A percentile compares a stretch with the other conserved stretches of the same genome.
Evolutionary conservation across 2,113 vertebrate genomes (phyloP).

Genomic region (Polypterus senegalus): DNA sequence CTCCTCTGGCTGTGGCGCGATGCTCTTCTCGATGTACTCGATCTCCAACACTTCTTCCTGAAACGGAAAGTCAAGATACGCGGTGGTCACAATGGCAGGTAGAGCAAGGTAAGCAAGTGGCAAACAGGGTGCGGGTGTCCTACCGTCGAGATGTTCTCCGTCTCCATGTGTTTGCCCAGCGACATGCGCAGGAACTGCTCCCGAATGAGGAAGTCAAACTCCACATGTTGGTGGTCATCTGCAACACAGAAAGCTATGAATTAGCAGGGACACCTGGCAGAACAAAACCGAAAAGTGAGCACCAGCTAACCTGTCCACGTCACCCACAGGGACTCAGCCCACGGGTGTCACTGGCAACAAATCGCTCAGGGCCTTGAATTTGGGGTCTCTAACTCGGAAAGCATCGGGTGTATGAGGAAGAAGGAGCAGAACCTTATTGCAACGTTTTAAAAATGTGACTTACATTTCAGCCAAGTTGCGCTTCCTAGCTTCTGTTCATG

Average conservation of each 20-base stretch:
- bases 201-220: slow-evolving; percentile 92
- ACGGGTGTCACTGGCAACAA: too few species aligned
- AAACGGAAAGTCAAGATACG: slow-evolving; percentile 22
- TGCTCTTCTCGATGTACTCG: slow-evolving; percentile 84
- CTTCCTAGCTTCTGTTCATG: too few species aligned
- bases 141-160: slow-evolving; percentile 84
- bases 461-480: too few species aligned
- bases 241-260: slow-evolving; percentile 21
- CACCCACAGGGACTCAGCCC: too few species aligned
- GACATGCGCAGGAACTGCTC: slow-evolving; percentile 79
- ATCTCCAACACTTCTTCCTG: slow-evolving; percentile 96
- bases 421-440: too few species aligned
- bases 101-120: background rate
- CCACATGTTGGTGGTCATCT: slow-evolving; percentile 83
- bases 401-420: too few species aligned
- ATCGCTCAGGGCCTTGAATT: too few species aligned
- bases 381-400: too few species aligned
- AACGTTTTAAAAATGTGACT: too few species aligned
- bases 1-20: slow-evolving; percentile 84
- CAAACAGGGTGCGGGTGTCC: slow-evolving; percentile 16
- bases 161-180: slow-evolving; percentile 71
- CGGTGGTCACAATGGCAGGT: background rate
- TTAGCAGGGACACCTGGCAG: too few species aligned
- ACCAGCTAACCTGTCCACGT: too few species aligned
- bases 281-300: too few species aligned